phyloP scores from a whole-genome alignment of 2,888 invertebrate genomes.

The Dryobota labecula region DNA sequence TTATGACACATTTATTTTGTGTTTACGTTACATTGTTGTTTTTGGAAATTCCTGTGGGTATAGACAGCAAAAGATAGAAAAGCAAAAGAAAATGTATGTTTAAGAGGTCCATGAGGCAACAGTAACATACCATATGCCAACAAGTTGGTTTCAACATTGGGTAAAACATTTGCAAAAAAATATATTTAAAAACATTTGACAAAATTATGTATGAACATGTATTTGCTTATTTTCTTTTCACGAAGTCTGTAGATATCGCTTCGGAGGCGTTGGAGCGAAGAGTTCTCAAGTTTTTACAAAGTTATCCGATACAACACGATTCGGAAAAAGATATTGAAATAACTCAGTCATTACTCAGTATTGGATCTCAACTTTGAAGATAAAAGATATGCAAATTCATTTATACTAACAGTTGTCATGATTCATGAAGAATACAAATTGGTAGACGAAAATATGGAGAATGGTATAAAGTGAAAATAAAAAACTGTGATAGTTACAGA shows the following conservation, averaged over 20 bases:
- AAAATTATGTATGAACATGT: conserved; percentile 45
- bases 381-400: conserved; percentile 40
- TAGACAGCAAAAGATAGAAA: no score
- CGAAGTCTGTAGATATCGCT: conserved; percentile 40
- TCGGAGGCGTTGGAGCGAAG: conserved; percentile 51
- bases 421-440: conserved; percentile 22
- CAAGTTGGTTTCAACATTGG: not conserved
- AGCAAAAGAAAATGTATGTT: conserved; percentile 24
- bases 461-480: conserved; percentile 10
- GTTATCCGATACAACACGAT: conserved; percentile 57
- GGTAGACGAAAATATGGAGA: not conserved
- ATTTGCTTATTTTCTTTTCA: conserved; percentile 44
- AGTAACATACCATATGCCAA: conserved; percentile 14
- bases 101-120: not conserved
- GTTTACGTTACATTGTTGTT: conserved; percentile 23
- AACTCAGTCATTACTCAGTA: conserved; percentile 50
- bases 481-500: not conserved
- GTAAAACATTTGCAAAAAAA: conserved; percentile 12
- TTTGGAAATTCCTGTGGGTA: conserved; percentile 17
- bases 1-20: conserved; percentile 16
- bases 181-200: conserved; percentile 24
- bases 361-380: conserved; percentile 39
- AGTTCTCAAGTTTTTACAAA: conserved; percentile 52
- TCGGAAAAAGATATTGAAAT: conserved; percentile 55
- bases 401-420: conserved; percentile 30